Base-by-base conservation (phyloP, 2,113 vertebrate genomes). In the Fregata magnificens region DNA sequence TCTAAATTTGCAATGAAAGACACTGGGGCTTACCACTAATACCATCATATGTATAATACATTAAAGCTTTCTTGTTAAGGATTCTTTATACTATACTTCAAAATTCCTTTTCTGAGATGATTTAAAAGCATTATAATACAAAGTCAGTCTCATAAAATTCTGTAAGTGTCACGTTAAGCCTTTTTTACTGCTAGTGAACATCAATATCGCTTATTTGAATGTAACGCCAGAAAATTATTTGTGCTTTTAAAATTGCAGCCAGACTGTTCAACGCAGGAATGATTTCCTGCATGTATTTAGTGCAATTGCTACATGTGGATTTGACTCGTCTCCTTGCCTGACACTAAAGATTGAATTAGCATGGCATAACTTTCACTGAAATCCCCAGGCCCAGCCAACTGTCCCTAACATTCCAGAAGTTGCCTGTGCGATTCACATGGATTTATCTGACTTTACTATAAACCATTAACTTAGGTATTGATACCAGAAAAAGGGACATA, bases 31-130 rank as follows among this genome's bases (percentile, higher is more conserved):
- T 90, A 66, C 18, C 19, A 40, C 55, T 88, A 82, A 36, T 67
- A 31, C 13, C 38, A 32, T 62, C 50, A 16, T 83, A 93, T 93
- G 28, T 82, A 84, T 91, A 94, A 95, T 74, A 74, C 45, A 78
- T 86, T 92, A 92, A 93, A 91, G 71, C 50, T 82, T 81, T 81
- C 88, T 90, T 92, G 32, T 94, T 95, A 95, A 79, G n/a, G 38
- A 66, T 92, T 95, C 62, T 88, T 94, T 72, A 90, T 34, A 45
- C 47, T 32, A 34, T 65, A 61, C 42, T 82, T 91, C 49, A 82
- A 85, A 93, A 95, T 76, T 94, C 62, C 1, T 7, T 53, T 93
- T 85, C 56, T 61, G 40, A 72, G 40, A 26, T 95, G 32, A 90
- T 85, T 93, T 94, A 52, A 91, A 93, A 72, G 25, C 16, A 20